Conservation (phyloP, 1,140 invertebrate species). For the Panulirus ornatus region DNA sequence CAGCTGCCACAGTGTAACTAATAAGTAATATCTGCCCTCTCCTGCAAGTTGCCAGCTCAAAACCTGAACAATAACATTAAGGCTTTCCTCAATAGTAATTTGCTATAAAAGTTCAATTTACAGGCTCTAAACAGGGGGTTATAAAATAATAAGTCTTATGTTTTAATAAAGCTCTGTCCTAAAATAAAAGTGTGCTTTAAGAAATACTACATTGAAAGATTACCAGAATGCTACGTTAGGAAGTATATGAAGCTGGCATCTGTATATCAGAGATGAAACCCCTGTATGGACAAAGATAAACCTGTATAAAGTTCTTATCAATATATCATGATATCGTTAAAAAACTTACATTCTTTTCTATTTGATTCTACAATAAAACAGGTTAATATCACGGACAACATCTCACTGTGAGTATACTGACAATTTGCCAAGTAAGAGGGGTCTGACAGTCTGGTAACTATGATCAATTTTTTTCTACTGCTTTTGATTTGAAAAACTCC, state of each 20-base stretch:
- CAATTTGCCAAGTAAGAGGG: background rate
- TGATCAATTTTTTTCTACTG: too few species aligned
- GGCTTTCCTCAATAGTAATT: background rate
- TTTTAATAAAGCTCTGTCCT: background rate
- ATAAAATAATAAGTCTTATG: background rate
- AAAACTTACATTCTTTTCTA: background rate
- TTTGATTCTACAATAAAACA: background rate
- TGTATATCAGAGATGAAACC: background rate
- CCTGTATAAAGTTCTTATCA: conserved; percentile 3
- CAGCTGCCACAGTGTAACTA: too few species aligned
- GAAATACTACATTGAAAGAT: background rate
- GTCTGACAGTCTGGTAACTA: too few species aligned
- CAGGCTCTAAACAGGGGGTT: background rate
- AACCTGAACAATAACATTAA: too few species aligned
- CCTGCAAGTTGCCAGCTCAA: too few species aligned
- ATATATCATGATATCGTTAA: background rate
- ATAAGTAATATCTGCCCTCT: too few species aligned
- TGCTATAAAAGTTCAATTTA: background rate
- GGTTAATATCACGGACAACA: background rate
- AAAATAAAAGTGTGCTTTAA: background rate
- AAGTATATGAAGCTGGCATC: background rate
- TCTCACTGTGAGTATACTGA: background rate
- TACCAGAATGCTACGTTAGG: background rate
- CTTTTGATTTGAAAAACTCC: too few species aligned
- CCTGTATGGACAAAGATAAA: background rate